Percentiles rank a stretch among this genome's conserved stretches.
These are phyloP conservation scores for Ostrea edulis DNA, from an alignment of 1,140 invertebrate species.

Conservation along the genomic window DNA sequence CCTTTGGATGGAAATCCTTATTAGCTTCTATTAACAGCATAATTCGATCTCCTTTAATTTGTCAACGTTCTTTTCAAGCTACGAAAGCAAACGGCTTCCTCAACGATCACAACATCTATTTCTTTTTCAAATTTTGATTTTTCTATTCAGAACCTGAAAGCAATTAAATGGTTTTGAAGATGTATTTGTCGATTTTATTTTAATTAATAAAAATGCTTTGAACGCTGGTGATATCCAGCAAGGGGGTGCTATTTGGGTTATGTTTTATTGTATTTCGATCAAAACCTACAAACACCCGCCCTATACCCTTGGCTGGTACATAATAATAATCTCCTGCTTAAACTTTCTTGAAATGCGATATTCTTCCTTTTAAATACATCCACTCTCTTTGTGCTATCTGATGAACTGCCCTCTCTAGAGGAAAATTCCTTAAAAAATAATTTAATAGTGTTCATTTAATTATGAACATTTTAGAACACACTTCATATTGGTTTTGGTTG, in stretches of 20 bases:
- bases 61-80: constrained; percentile 33
- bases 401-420: background rate
- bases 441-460: background rate
- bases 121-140: constrained; percentile 11
- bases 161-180: background rate
- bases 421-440: background rate
- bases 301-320: constrained; percentile 24
- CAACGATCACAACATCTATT: constrained; percentile 7
- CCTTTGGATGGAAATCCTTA: constrained; percentile 19
- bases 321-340: background rate
- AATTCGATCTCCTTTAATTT: constrained; percentile 38
- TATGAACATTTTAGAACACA: background rate
- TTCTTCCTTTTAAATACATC: background rate
- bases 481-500: background rate
- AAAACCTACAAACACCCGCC: background rate
- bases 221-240: background rate
- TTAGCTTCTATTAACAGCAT: background rate
- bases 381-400: constrained; percentile 10
- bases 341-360: constrained; percentile 6
- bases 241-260: background rate
- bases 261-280: background rate
- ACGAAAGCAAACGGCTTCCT: background rate
- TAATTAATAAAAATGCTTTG: constrained; percentile 36
- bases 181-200: background rate
- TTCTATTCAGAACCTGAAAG: background rate